Evolutionary conservation across 2,113 vertebrate species (phyloP), one percentile per base, ranked within the genome.

Genomic region (Epinephelus fuscoguttatus): DNA sequence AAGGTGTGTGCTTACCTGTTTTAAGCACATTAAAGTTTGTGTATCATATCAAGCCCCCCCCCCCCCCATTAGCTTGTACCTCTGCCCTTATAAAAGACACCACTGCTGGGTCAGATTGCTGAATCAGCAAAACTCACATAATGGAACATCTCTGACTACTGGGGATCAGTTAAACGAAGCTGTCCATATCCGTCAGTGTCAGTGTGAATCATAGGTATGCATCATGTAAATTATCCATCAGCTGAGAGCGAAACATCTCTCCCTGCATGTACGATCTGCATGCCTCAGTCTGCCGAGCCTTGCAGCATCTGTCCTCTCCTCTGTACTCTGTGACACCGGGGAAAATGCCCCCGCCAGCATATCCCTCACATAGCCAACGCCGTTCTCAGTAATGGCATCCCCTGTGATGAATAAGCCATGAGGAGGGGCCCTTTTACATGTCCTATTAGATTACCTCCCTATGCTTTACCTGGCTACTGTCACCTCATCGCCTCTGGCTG

Each of bases 371-470:
- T 83, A 87, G 78, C 79, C 86, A 84, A n/a, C 21, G 7, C 81
- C 84, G 79, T 84, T 88, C 85, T 92, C 84, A 87, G 94, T 94
- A 95, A 95, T 93, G 93, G 90, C 93, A 93, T 93, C 92, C 91
- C 89, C 88, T 74, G 78, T 88, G 86, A 95, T 95, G 92, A 95
- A 95, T 94, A 94, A 96, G 92, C 87, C 88, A 96, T 92, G 90
- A 93, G 90, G 77, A 90, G 91, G 86, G 89, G 90, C 93, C 86
- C 82, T 94, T 95, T 94, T 91, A 93, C 93, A 89, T 84, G 85
- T 94, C 93, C 85, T 93, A 91, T 94, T 93, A 85, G 80, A 93
- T 95, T 94, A 94, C 95, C 83, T 79, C 21, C 57, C 75, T 68
- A 30, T 78, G 86, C 85, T 89, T 93, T 90, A 95, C 92, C 94